Percentiles rank a stretch among this genome's conserved stretches.
Conservation (phyloP, 2,888 invertebrate species). For the Furcula furcula region DNA sequence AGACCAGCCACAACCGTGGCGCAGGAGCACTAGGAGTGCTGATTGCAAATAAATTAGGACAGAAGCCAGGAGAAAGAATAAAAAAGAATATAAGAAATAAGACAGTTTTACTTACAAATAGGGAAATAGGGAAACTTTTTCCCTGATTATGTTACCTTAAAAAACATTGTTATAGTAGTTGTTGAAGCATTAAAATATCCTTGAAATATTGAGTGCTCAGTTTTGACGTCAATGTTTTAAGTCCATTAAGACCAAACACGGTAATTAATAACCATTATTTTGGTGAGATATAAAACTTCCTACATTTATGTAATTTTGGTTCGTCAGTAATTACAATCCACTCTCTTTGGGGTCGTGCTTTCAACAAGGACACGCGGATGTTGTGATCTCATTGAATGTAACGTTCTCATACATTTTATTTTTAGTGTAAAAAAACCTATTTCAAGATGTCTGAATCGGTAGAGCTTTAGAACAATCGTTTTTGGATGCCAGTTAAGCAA, state of each 20-base stretch:
- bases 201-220: not conserved
- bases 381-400: conserved; percentile 15
- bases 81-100: too few relatives aligned
- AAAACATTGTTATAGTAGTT: too few relatives aligned
- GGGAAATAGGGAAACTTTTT: too few relatives aligned
- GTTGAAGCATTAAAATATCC: not conserved
- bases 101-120: too few relatives aligned
- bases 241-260: not conserved
- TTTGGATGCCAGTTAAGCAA: too few relatives aligned
- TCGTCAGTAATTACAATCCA: conserved; percentile 10
- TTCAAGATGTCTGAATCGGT: too few relatives aligned
- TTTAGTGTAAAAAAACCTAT: conserved; percentile 1
- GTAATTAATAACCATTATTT: conserved; percentile 16
- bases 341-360: conserved; percentile 27
- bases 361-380: conserved; percentile 43
- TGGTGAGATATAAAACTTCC: conserved; percentile 9
- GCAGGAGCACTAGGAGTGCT: too few relatives aligned
- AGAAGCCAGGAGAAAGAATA: too few relatives aligned
- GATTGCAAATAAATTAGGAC: too few relatives aligned
- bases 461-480: too few relatives aligned
- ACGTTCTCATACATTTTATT: conserved; percentile 1
- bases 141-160: too few relatives aligned
- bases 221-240: not conserved
- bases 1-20: too few relatives aligned
- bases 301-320: conserved; percentile 10